phyloP scores from a whole-genome alignment of 2,797 vertebrate genomes.

The Thalassophryne amazonica region DNA sequence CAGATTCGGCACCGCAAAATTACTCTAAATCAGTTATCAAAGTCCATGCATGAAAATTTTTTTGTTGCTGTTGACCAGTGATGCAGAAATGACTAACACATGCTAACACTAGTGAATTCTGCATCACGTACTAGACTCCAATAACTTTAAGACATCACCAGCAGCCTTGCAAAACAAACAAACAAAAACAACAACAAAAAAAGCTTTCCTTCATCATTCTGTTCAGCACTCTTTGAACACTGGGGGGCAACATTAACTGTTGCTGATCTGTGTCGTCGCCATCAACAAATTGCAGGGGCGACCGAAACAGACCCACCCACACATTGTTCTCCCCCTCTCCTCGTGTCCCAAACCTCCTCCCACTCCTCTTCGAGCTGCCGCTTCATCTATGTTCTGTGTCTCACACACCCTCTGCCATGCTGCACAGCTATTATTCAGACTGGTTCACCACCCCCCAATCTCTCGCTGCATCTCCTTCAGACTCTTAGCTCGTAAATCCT shows the following conservation, averaged over 20 bases:
- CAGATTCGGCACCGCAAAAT: too few species aligned
- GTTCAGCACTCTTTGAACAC: conserved; percentile 33
- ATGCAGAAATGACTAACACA: background rate
- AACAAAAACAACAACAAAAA: too few species aligned
- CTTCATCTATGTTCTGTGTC: conserved; percentile 30
- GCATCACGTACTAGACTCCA: background rate
- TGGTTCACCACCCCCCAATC: conserved; percentile 1
- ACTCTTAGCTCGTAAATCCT: conserved; percentile 14
- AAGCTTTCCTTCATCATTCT: conserved; percentile 6
- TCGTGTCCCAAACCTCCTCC: conserved; percentile 33
- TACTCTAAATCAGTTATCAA: too few species aligned
- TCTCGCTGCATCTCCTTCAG: background rate
- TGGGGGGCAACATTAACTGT: conserved; percentile 57
- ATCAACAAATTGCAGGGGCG: conserved; percentile 16
- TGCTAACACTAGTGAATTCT: background rate
- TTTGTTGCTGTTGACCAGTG: too few species aligned
- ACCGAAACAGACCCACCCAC: conserved; percentile 57
- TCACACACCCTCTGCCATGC: conserved; percentile 25
- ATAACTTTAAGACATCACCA: background rate
- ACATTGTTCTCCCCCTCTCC: conserved; percentile 58
- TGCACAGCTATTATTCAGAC: conserved; percentile 42
- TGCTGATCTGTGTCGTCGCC: conserved; percentile 42
- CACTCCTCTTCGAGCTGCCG: conserved; percentile 38
- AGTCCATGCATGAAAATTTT: too few species aligned
- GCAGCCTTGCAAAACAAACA: background rate